Evolutionary conservation across 2,113 vertebrate genomes (phyloP).

Genomic region (Anas platyrhynchos): DNA sequence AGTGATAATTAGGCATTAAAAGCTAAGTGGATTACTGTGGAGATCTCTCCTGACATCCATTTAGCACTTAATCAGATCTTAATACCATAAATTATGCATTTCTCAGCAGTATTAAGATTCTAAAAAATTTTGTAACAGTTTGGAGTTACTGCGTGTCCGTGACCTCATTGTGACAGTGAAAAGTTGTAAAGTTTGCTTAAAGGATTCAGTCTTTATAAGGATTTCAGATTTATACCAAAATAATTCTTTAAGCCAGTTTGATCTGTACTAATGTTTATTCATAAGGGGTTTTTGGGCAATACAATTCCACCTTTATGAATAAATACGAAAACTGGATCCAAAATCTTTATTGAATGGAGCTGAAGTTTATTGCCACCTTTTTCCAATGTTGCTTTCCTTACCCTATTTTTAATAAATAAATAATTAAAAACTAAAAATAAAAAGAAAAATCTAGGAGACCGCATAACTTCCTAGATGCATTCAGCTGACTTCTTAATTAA

Average conservation of each 20-base stretch:
- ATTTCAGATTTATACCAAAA: conserved; percentile 6
- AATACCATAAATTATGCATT: conserved; percentile 47
- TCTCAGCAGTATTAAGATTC: conserved; percentile 36
- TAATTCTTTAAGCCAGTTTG: not conserved
- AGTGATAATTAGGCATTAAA: conserved; percentile 53
- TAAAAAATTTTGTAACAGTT: conserved; percentile 34
- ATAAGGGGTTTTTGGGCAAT: not conserved
- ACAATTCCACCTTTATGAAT: not conserved
- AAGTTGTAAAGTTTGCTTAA: conserved; percentile 20
- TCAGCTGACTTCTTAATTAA: not conserved
- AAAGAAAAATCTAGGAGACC: not conserved
- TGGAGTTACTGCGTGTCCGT: conserved; percentile 31
- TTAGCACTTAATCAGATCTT: conserved; percentile 58
- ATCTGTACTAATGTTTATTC: conserved; percentile 16
- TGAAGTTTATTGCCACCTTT: not conserved
- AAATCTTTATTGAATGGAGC: not conserved
- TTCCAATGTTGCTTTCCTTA: not conserved
- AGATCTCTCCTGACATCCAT: conserved; percentile 54
- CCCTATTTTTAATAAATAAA: not conserved
- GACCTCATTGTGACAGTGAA: not conserved
- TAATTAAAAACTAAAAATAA: not conserved
- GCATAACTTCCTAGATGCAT: not conserved
- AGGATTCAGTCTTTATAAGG: not conserved
- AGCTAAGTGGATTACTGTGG: conserved; percentile 66
- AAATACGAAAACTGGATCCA: not conserved